These are phyloP conservation scores for Ichneumoninae sp. DNA, from an alignment of 2,888 invertebrate genomes.

Conservation along the genomic window DNA sequence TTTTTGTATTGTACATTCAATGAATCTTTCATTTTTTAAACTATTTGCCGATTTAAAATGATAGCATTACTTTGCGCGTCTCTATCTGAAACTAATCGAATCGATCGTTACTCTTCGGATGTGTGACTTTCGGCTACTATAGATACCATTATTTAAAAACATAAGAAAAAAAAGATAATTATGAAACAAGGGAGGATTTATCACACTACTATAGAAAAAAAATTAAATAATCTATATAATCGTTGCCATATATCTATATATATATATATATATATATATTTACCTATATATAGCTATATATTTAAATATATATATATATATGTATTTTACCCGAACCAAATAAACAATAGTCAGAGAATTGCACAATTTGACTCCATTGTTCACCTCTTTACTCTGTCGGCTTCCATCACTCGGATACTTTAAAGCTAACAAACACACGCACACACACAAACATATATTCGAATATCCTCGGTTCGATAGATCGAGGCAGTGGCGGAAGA, in stretches of 20 bases:
- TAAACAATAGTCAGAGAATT: conserved; percentile 58
- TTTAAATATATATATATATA: conserved; percentile 35
- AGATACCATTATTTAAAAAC: conserved; percentile 15
- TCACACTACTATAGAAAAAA: conserved; percentile 50
- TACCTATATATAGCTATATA: conserved; percentile 31
- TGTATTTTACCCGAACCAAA: conserved; percentile 27
- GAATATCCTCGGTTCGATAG: background rate
- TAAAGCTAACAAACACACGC: background rate
- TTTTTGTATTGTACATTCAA: background rate
- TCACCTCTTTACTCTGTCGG: background rate
- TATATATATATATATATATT: conserved; percentile 19
- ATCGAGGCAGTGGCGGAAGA: background rate
- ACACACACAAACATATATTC: conserved; percentile 1
- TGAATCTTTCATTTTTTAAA: background rate
- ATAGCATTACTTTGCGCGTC: background rate
- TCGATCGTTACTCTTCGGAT: conserved; percentile 28
- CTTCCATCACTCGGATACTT: conserved; percentile 13
- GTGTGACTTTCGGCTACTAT: conserved; percentile 40
- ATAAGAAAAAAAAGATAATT: conserved; percentile 12
- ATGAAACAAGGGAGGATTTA: conserved; percentile 22
- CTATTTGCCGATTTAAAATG: background rate
- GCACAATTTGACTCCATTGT: conserved; percentile 57
- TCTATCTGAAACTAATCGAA: conserved; percentile 23
- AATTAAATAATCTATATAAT: conserved; percentile 53
- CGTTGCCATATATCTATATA: conserved; percentile 28